Evolutionary conservation across 2,888 invertebrate species (phyloP), one percentile per base, ranked within the genome.

Genomic region (Lasioglossum morio): DNA sequence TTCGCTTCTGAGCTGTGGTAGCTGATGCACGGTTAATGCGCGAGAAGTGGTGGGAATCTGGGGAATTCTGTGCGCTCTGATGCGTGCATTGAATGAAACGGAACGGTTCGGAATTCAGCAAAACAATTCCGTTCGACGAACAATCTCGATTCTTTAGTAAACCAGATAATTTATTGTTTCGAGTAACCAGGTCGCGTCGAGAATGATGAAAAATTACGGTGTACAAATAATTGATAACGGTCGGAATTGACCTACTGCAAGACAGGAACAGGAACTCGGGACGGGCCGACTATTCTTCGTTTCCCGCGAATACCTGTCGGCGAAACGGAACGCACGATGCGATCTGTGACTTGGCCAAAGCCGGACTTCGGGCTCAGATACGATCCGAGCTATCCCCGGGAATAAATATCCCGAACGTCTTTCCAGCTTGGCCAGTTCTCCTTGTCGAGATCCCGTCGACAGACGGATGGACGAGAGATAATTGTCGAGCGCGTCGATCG

Each of bases 401-500:
- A 86, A 87, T 87, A 84, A 87, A 80, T 81, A 86, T 87, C 85
- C 82, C 73, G 77, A 66, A 78, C 79, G 46, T 82, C 75, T 76
- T 74, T 84, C 37, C 80, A 63, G 74, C 43, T 46, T 78, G 82
- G 85, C 77, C 85, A 74, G 85, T 77, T 74, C 84, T 34, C 79
- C 81, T 73, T 84, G 87, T 87, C 86, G 86, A 86, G 85, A 87
- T 84, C 72, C 77, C 77, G 87, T 87, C 87, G 89, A 87, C 90
- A 85, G 91, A 88, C 87, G 79, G 88, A 86, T 78, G 81, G 76
- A 82, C 84, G 86, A 73, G 82, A 90, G 86, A 88, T 90, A 90
- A 90, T 90, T 92, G 90, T 92, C 88, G 88, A 86, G 85, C 86
- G 89, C 86, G 84, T 83, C 89, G 92, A 93, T 92, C 92, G 92